Conservation (phyloP, 2,797 vertebrate genomes). For the Lacerta bilineata region DNA sequence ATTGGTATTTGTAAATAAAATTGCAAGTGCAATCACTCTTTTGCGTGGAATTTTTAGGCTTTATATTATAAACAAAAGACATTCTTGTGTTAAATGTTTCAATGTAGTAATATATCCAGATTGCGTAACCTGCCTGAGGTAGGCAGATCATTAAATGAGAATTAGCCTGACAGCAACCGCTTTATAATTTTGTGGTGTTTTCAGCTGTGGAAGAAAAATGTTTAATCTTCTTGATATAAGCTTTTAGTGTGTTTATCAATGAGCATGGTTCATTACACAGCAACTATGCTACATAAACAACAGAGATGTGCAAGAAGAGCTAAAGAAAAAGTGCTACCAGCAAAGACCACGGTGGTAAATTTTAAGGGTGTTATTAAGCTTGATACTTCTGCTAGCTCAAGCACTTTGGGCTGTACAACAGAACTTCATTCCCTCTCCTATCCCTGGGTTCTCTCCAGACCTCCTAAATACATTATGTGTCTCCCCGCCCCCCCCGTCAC, state of each 20-base stretch:
- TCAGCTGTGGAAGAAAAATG: conserved; percentile 13
- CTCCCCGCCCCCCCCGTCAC: no score
- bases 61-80: conserved; percentile 13
- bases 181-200: conserved; percentile 18
- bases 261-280: conserved; percentile 27
- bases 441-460: no score
- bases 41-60: not conserved
- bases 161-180: conserved; percentile 5
- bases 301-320: not conserved
- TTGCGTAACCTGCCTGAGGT: not conserved
- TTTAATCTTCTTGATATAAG: conserved; percentile 25
- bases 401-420: no score
- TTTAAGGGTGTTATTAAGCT: not conserved
- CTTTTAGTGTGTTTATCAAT: conserved; percentile 16
- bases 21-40: conserved; percentile 25
- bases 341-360: not conserved
- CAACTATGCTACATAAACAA: conserved; percentile 5
- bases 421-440: no score
- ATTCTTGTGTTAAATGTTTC: conserved; percentile 26
- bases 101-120: not conserved
- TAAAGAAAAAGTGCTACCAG: not conserved
- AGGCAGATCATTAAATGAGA: not conserved
- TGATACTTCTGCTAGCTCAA: no score
- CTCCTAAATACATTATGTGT: no score
- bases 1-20: conserved; percentile 21